Evolutionary conservation across 2,113 vertebrate genomes (phyloP), one percentile per base, ranked within the genome.

Genomic region (Lagopus leucura): DNA sequence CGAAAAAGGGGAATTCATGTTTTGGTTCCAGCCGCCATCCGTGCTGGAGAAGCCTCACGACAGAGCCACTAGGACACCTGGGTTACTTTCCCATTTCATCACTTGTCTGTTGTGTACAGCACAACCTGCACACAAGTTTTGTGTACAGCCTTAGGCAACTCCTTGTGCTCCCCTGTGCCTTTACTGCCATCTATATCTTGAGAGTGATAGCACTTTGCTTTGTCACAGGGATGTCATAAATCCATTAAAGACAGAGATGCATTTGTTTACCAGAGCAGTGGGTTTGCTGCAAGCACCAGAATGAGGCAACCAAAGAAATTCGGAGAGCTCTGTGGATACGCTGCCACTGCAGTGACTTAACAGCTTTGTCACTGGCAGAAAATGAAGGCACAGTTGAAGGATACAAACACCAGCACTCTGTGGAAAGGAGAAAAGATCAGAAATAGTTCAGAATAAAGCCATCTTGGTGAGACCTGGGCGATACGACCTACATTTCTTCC

Each of bases 151-250:
- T 92, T 32, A 83, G 72, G 73, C n/a, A 88, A 86, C 40, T 28
- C 22, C 38, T 45, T 64, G 73, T 81, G 82, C 89, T 94, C 95
- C 96, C 90, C 92, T 91, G 88, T 94, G 94, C 90, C 73, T 94
- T 94, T 94, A 88, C 95, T 92, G 93, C 91, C 95, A 97, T 86
- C 91, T 97, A 89, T 86, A 96, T 74, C 91, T 81, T 94, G 91
- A 83, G 89, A 91, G 78, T 1, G 86, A 94, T 60, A 94, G 73
- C 95, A 94, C 65, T 88, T 84, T 40, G 47, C 79, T 83, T 93
- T 87, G 84, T 88, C 78, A 92, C 85, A 75, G 69, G 77, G 57
- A 64, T 86, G 91, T 75, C 88, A 90, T 86, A 92, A 88, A 61
- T 3, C 82, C 93, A 61, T 83, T 78, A 61, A 83, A 91, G 75